Conservation (phyloP, 1,140 invertebrate genomes). For the Aphaenogaster floridana region DNA sequence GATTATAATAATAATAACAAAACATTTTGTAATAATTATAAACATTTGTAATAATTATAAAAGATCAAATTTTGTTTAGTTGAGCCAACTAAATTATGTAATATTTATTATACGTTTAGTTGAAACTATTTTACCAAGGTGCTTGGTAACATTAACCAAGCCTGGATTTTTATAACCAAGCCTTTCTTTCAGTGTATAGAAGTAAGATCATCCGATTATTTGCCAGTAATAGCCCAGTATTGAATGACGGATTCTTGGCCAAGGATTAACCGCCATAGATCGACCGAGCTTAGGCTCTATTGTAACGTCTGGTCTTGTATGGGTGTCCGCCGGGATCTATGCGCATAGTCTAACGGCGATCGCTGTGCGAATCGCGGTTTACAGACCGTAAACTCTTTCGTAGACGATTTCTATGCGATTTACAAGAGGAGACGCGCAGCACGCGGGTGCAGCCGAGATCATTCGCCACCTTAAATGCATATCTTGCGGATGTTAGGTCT, state of each 20-base stretch:
- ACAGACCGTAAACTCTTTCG: slow-evolving; percentile 22
- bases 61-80: too few relatives aligned
- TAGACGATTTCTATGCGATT: slow-evolving; percentile 52
- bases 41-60: too few relatives aligned
- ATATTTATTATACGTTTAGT: too few relatives aligned
- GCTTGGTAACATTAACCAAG: too few relatives aligned
- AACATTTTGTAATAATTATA: too few relatives aligned
- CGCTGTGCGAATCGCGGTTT: not conserved
- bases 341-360: slow-evolving; percentile 18
- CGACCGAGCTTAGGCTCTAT: not conserved
- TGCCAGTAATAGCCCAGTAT: not conserved
- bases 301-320: not conserved
- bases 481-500: slow-evolving; percentile 32
- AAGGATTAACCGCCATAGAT: not conserved
- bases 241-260: not conserved
- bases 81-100: too few relatives aligned
- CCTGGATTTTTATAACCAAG: too few relatives aligned
- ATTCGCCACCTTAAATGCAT: slow-evolving; percentile 42
- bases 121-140: too few relatives aligned
- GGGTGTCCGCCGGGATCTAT: not conserved
- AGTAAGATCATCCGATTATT: not conserved
- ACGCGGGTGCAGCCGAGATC: slow-evolving; percentile 13
- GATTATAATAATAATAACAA: too few relatives aligned
- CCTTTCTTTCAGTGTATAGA: too few relatives aligned
- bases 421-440: slow-evolving; percentile 26